Evolutionary conservation across 2,113 vertebrate genomes (phyloP).

Genomic region (Malurus cyaneus): DNA sequence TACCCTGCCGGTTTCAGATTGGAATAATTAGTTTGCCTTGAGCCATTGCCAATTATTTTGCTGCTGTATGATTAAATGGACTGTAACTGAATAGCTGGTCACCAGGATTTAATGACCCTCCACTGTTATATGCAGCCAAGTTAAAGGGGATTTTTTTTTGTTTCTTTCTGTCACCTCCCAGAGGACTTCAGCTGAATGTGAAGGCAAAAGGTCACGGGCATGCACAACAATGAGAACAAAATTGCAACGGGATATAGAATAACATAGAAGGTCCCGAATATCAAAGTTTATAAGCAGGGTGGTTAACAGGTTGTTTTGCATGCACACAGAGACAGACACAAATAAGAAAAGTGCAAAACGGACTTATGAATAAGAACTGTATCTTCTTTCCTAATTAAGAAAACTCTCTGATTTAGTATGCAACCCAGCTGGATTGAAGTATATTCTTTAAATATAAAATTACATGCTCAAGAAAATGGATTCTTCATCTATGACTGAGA

Average conservation of each 20-base stretch:
- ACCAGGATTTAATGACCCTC: slow-evolving; percentile 20
- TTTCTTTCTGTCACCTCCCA: background rate
- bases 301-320: background rate
- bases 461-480: background rate
- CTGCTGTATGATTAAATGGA: slow-evolving; percentile 38
- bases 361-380: background rate
- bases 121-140: background rate
- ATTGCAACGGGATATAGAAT: background rate
- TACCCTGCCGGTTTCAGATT: background rate
- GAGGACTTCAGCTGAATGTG: background rate
- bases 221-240: background rate
- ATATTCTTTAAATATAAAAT: background rate
- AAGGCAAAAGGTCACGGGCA: background rate
- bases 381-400: background rate
- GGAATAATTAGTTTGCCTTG: slow-evolving; percentile 40
- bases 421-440: background rate
- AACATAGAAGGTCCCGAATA: background rate
- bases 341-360: background rate
- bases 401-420: background rate
- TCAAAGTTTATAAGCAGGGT: background rate
- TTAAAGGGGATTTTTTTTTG: background rate
- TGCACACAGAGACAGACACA: background rate
- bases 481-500: background rate
- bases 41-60: slow-evolving; percentile 43
- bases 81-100: slow-evolving; percentile 22